These are phyloP conservation scores for Alloscopus bannaensis DNA, from an alignment of 2,888 invertebrate genomes.

Conservation along the genomic window DNA sequence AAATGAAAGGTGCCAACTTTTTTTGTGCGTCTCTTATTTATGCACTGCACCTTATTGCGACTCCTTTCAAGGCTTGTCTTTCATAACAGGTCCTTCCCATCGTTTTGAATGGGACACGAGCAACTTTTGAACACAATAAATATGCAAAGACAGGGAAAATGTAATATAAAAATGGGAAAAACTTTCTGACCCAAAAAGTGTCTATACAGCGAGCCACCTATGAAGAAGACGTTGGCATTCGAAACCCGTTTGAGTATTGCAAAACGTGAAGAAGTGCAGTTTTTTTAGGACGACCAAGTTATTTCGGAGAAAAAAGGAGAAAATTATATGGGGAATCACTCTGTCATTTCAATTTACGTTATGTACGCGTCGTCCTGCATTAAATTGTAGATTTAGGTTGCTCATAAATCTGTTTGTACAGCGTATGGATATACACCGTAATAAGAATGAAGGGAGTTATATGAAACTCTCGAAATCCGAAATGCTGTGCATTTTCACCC, in stretches of 20 bases:
- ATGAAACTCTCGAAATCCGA: no score
- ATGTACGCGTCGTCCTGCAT: constrained; percentile 24
- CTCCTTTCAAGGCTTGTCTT: no score
- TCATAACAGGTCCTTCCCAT: constrained; percentile 24
- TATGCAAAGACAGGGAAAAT: constrained; percentile 11
- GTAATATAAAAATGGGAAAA: constrained; percentile 31
- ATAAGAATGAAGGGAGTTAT: no score
- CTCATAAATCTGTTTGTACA: constrained; percentile 31
- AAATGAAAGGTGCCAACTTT: constrained; percentile 43
- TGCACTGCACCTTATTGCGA: no score
- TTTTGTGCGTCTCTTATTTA: no score
- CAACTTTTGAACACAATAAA: not conserved
- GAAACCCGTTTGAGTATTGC: no score
- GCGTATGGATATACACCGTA: no score
- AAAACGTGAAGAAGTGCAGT: no score
- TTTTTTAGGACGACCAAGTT: no score
- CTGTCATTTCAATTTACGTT: constrained; percentile 47
- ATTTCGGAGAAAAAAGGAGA: constrained; percentile 17
- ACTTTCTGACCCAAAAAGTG: constrained; percentile 13
- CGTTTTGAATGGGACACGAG: not conserved
- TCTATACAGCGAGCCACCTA: not conserved
- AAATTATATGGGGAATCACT: constrained; percentile 33
- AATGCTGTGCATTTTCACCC: no score
- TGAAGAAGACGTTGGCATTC: constrained; percentile 8
- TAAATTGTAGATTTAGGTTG: constrained; percentile 27